Evolutionary conservation across 2,888 invertebrate genomes (phyloP).

Genomic region (Dione juno): DNA sequence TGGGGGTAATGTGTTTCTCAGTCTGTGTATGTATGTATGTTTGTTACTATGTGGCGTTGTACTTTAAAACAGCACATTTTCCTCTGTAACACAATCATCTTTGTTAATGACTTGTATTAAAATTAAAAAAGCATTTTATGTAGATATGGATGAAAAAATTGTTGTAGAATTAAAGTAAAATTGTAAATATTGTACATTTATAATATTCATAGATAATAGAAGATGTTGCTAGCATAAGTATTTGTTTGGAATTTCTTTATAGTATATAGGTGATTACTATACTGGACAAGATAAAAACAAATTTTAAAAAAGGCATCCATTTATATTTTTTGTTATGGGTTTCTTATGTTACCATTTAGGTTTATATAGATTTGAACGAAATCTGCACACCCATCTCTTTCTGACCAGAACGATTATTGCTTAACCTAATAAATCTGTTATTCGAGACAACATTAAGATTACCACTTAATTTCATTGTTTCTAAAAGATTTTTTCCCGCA

Average conservation of each 20-base stretch:
- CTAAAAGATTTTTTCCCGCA: no score
- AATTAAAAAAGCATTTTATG: neutral
- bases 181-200: neutral
- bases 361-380: neutral
- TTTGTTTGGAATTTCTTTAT: neutral
- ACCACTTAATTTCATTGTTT: no score
- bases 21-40: no score
- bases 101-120: neutral
- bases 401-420: neutral
- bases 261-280: neutral
- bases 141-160: neutral
- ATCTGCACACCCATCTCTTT: neutral
- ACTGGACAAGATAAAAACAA: no score
- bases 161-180: neutral
- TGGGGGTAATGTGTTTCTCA: no score
- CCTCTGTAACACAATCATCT: neutral
- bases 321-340: no score
- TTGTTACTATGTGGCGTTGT: neutral
- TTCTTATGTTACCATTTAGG: no score
- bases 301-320: no score
- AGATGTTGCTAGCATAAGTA: neutral
- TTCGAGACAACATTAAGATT: no score
- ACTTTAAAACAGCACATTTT: neutral
- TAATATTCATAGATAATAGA: neutral
- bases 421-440: neutral